Base-by-base conservation (phyloP, 2,888 invertebrate species). In the Drosophila nigritarsus region DNA sequence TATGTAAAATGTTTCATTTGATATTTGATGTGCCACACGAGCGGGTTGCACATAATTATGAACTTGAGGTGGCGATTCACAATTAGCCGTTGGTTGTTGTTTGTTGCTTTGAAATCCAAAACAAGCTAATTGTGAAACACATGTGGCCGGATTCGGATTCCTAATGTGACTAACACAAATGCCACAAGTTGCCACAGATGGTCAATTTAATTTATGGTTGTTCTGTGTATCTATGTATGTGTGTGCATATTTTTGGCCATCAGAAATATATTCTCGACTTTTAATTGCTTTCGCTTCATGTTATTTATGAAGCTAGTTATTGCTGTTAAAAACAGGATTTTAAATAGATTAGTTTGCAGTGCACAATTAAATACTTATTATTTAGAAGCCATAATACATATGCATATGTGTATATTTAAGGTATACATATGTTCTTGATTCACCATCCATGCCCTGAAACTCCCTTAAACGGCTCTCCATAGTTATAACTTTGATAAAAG, bases 11-110 rank as follows among this genome's bases (percentile, higher is more conserved):
- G 67, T 79, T 87, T 73, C 59, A 78, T 83, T 78, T 85, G 73
- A 74, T 89, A 69, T 70, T 65, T 72, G 48, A 53, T 76, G 60
- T 42, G 27, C 24, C 45, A 45, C 24, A 24, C 6, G 56, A 15
- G 27, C 53, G 51, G 49, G 27, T 65, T 66, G 66, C 65, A 75
- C 75, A 80, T 87, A 81, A 81, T 89, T 87, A 86, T 74, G 58
- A 87, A 71, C 78, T 77, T 74, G 77, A 87, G 88, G 83, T 77
- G 82, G 53, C 66, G 71, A 40, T 15, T 60, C 64, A 55, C 55
- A 73, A 24, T 34, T 58, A 42, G 30, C 20, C n/a, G 36, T 54
- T 64, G 29, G 8, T 55, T 61, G 58, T 18, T 42, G 13, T 32
- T 20, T 20, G 30, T 8, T 24, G 65, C 66, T 72, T 60, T 56